Evolutionary conservation across 1,140 invertebrate species (phyloP).

Genomic region (Metopolophium dirhodum): DNA sequence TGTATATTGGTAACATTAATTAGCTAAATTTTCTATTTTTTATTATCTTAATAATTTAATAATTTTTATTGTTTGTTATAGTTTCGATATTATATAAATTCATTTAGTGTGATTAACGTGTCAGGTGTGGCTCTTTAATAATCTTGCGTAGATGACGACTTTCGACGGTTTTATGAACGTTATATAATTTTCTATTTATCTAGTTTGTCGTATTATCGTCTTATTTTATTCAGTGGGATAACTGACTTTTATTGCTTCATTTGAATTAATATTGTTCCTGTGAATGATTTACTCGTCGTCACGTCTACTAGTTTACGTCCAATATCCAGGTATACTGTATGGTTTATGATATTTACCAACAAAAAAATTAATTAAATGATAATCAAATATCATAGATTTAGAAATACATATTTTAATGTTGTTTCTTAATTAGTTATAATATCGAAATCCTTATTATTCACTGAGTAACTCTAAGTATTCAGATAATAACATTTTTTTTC

Average conservation of each 20-base stretch:
- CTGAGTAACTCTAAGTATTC: neutral
- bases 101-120: no score
- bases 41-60: no score
- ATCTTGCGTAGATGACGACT: neutral
- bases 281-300: neutral
- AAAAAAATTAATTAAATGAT: neutral
- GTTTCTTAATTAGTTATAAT: no score
- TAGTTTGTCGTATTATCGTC: neutral
- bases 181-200: neutral
- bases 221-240: neutral
- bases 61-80: no score
- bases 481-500: no score
- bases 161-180: neutral
- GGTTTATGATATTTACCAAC: neutral
- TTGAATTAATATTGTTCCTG: neutral
- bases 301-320: neutral
- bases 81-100: no score
- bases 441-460: neutral
- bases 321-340: neutral
- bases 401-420: neutral
- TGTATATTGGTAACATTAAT: no score
- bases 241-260: neutral
- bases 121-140: no score
- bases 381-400: neutral
- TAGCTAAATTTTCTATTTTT: no score